Conservation (phyloP, 2,888 invertebrate genomes). For the Ophioninae sp. region DNA sequence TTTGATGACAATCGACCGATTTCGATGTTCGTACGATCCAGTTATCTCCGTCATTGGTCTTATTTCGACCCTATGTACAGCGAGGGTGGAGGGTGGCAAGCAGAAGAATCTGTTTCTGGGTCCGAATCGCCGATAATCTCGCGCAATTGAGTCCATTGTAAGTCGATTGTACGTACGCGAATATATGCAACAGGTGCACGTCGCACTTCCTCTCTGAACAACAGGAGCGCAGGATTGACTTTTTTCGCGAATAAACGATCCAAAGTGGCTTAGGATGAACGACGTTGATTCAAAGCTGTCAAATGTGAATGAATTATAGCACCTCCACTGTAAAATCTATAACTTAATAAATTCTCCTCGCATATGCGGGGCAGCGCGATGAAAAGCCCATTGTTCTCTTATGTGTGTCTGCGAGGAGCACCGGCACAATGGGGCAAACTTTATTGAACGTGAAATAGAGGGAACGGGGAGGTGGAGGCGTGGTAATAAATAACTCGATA, state of each 20-base stretch:
- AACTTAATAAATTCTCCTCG: slow-evolving; percentile 37
- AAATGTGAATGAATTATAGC: slow-evolving; percentile 58
- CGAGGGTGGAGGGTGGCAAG: not conserved
- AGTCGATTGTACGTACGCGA: not conserved
- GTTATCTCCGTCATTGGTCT: not conserved
- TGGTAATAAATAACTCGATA: slow-evolving; percentile 71
- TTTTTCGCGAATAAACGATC: not conserved
- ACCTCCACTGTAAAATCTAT: slow-evolving; percentile 71
- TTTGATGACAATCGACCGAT: not conserved
- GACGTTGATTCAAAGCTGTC: slow-evolving; percentile 17
- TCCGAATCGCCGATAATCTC: not conserved
- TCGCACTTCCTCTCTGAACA: slow-evolving; percentile 4
- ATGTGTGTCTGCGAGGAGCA: slow-evolving; percentile 35
- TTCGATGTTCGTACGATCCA: not conserved
- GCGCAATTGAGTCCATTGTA: not conserved
- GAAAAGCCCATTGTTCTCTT: slow-evolving; percentile 63
- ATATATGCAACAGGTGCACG: slow-evolving; percentile 70
- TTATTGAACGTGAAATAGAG: slow-evolving; percentile 69
- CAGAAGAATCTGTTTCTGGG: not conserved
- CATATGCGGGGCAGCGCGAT: slow-evolving; percentile 6
- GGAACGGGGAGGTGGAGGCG: slow-evolving; percentile 23
- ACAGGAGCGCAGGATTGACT: not conserved
- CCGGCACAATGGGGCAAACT: slow-evolving; percentile 68
- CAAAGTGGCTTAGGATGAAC: not conserved
- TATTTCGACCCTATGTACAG: not conserved